Conservation (phyloP, 92 coral and sea anemone species). For the Blastomussa wellsi region DNA sequence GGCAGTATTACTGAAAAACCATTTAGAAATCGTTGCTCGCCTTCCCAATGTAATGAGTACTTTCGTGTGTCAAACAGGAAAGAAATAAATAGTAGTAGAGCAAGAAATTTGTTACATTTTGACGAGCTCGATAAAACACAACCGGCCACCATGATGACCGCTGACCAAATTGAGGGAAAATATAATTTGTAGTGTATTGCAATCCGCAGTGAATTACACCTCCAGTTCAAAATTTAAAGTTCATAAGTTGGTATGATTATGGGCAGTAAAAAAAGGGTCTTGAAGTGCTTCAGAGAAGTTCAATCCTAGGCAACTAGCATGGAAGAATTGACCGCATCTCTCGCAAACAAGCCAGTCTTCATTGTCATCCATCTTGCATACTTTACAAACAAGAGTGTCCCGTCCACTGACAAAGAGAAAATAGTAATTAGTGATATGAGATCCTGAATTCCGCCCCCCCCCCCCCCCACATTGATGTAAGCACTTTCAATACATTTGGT, state of each 20-base stretch:
- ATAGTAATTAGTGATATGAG: too few relatives aligned
- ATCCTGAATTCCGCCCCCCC: too few relatives aligned
- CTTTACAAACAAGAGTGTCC: conserved; percentile 40
- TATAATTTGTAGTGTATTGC: too few relatives aligned
- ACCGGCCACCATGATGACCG: too few relatives aligned
- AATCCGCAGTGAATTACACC: too few relatives aligned
- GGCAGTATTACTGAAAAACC: conserved; percentile 21
- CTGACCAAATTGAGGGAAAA: too few relatives aligned
- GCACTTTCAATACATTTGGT: too few relatives aligned
- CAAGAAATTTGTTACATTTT: too few relatives aligned
- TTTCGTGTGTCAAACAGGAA: not conserved
- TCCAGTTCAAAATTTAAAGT: too few relatives aligned
- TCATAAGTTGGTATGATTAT: not conserved
- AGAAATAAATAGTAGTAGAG: too few relatives aligned
- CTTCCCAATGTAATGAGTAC: conserved; percentile 26
- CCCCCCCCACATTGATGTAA: too few relatives aligned
- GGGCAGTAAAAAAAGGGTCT: conserved; percentile 37
- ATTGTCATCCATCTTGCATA: conserved; percentile 52
- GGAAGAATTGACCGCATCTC: conserved; percentile 64
- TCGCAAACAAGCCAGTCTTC: conserved; percentile 75
- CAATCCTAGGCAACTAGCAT: conserved; percentile 52
- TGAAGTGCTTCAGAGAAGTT: conserved; percentile 33
- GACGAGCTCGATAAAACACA: too few relatives aligned
- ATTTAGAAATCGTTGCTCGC: conserved; percentile 17
- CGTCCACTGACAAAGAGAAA: conserved; percentile 27